A percentile compares a stretch with the other conserved stretches of the same genome.
Evolutionary conservation across 2,888 invertebrate species (phyloP).

Genomic region (Leuctra nigra): DNA sequence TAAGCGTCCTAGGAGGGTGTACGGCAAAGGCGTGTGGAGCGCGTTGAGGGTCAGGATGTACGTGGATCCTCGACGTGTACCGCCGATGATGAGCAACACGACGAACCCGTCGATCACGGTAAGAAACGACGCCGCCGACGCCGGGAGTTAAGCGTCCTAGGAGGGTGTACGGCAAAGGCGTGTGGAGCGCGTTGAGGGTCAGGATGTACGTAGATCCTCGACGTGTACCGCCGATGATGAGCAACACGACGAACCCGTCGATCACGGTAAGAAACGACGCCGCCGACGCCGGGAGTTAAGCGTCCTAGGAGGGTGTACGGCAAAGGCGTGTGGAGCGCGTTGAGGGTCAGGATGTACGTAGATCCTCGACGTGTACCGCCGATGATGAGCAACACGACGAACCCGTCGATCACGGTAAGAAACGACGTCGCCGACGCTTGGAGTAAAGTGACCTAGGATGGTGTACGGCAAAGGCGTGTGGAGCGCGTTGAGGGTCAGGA

Average conservation of each 20-base stretch:
- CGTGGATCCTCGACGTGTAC: constrained; percentile 29
- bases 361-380: constrained; percentile 32
- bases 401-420: constrained; percentile 28
- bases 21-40: constrained; percentile 34
- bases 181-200: constrained; percentile 35
- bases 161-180: constrained; percentile 33
- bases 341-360: constrained; percentile 33
- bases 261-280: constrained; percentile 29
- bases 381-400: constrained; percentile 30
- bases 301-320: constrained; percentile 33
- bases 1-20: constrained; percentile 33
- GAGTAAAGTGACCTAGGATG: constrained; percentile 33
- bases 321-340: constrained; percentile 36
- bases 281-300: too few species aligned
- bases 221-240: constrained; percentile 32
- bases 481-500: constrained; percentile 35
- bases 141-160: constrained; percentile 31
- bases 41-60: constrained; percentile 34
- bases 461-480: constrained; percentile 34
- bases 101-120: constrained; percentile 29
- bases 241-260: constrained; percentile 30
- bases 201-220: constrained; percentile 31
- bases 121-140: constrained; percentile 17
- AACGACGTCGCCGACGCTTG: too few species aligned
- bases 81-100: constrained; percentile 32